Evolutionary conservation across 2,888 invertebrate genomes (phyloP).

Genomic region (Drosophila nigritarsus): DNA sequence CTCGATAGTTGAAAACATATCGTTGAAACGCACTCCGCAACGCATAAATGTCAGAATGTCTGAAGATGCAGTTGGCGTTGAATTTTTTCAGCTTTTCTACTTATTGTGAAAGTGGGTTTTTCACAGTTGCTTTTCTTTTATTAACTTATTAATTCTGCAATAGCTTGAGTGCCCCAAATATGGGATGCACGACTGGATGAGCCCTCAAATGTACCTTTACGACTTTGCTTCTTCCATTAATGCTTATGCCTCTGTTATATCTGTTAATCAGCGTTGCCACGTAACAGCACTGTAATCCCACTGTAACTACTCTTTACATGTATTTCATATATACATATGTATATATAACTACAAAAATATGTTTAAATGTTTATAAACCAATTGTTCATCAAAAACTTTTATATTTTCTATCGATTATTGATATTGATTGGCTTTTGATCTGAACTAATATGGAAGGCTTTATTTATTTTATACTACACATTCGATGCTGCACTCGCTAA

Average conservation of each 20-base stretch:
- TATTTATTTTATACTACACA: slow-evolving; percentile 33
- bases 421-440: background rate
- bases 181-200: too few species aligned
- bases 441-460: slow-evolving; percentile 1
- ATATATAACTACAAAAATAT: background rate
- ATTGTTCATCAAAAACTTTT: background rate
- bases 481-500: slow-evolving; percentile 15
- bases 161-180: background rate
- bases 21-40: too few species aligned
- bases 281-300: too few species aligned
- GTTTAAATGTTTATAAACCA: background rate
- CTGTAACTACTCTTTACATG: too few species aligned
- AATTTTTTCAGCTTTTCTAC: background rate
- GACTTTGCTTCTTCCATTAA: too few species aligned
- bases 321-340: background rate
- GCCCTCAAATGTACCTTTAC: too few species aligned
- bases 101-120: too few species aligned
- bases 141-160: background rate
- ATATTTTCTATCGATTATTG: background rate
- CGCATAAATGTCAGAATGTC: too few species aligned
- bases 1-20: too few species aligned
- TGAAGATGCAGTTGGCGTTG: too few species aligned
- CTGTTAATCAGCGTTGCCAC: too few species aligned
- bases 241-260: too few species aligned
- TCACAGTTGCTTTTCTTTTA: background rate